Evolutionary conservation across 2,113 vertebrate genomes (phyloP).

Genomic region (Dicerorhinus sumatrensis): DNA sequence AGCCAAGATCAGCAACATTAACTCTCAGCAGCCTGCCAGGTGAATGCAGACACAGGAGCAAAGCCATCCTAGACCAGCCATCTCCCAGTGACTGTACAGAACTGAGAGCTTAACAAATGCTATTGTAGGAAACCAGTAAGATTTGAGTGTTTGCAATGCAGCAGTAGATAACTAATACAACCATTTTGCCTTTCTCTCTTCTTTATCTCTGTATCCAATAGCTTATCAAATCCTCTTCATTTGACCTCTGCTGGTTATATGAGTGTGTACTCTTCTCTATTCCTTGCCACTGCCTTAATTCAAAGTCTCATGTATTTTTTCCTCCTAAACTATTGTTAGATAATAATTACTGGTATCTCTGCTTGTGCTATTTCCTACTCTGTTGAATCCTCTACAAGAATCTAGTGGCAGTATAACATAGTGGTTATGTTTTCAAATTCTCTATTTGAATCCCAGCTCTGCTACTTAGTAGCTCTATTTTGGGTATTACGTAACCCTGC

Average conservation of each 20-base stretch:
- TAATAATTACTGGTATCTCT: background rate
- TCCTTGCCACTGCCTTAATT: background rate
- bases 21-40: background rate
- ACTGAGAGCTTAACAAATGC: background rate
- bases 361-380: background rate
- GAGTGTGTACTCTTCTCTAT: background rate
- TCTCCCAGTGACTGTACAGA: background rate
- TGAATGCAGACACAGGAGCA: background rate
- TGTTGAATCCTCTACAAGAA: background rate
- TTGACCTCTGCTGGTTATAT: background rate
- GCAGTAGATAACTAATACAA: background rate
- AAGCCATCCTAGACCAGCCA: background rate
- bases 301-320: background rate
- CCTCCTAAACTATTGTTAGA: background rate
- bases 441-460: background rate
- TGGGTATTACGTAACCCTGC: background rate
- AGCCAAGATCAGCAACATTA: background rate
- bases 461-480: background rate
- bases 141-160: background rate
- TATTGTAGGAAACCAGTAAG: background rate
- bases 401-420: background rate
- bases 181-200: background rate
- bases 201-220: background rate
- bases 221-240: background rate
- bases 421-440: background rate